These are phyloP conservation scores for Keiferia lycopersicella DNA, from an alignment of 2,888 invertebrate species.

Conservation along the genomic window DNA sequence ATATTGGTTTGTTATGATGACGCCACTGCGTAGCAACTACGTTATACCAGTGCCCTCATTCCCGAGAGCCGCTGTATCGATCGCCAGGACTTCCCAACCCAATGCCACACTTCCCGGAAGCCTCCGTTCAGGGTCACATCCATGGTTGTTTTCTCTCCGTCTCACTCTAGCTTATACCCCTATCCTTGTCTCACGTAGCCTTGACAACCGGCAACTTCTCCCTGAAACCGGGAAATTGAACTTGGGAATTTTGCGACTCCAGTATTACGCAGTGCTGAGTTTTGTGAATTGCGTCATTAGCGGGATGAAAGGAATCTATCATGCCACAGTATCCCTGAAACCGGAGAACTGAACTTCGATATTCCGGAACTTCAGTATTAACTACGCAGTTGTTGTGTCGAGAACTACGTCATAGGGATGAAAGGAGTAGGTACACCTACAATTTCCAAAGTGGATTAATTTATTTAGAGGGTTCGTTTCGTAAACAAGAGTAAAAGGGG, in stretches of 20 bases:
- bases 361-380: too few relatives aligned
- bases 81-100: slow-evolving; percentile 42
- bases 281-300: not conserved
- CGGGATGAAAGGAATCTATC: too few relatives aligned
- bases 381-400: too few relatives aligned
- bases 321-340: too few relatives aligned
- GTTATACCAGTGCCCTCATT: slow-evolving; percentile 5
- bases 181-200: slow-evolving; percentile 44
- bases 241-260: slow-evolving; percentile 28
- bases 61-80: slow-evolving; percentile 45
- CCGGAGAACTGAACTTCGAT: too few relatives aligned
- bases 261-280: slow-evolving; percentile 3
- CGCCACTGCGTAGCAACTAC: slow-evolving; percentile 1
- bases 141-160: slow-evolving; percentile 49
- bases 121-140: slow-evolving; percentile 58
- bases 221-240: slow-evolving; percentile 38
- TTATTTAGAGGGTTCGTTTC: not conserved
- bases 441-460: not conserved
- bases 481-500: not conserved
- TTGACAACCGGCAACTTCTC: slow-evolving; percentile 45
- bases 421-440: too few relatives aligned
- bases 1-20: slow-evolving; percentile 9
- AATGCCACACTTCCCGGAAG: slow-evolving; percentile 47
- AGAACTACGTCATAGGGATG: slow-evolving; percentile 5
- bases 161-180: slow-evolving; percentile 40